Evolutionary conservation across 2,797 vertebrate species (phyloP), one percentile per base, ranked within the genome.

Genomic region (Taenioides sp.): DNA sequence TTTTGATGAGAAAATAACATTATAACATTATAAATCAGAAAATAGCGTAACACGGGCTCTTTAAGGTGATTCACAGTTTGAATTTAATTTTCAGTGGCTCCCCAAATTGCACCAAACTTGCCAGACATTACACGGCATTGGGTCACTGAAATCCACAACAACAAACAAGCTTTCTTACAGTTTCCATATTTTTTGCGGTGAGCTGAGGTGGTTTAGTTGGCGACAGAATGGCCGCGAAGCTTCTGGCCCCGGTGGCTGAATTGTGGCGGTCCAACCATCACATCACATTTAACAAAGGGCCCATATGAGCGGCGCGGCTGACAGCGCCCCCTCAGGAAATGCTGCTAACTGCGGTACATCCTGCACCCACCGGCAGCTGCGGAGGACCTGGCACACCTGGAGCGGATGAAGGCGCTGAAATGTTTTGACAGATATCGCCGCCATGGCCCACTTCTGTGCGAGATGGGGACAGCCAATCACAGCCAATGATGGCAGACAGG

Each of bases 241-340:
- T 74, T 73, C 73, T 73, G 72, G 71, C 77, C 73, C 50, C 68
- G 6, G 73, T 75, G 66, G 49, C 49, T 2, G 60, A 72, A 71
- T 65, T 59, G 73, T 82, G 79, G 77, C 74, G 74, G 75, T 74
- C 64, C 52, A 74, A 75, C 74, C 75, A 59, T 91, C 84, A 76
- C 77, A 81, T 80, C 68, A 69, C 77, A 86, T 86, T 86, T 80
- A 71, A 69, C 73, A 72, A 73, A 81, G 61, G 69, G 52, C 67
- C 65, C 72, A 49, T 61, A 67, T 40, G 71, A 75, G 54, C 75
- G 67, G 18, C 75, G 50, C 52, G 52, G 43, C 43, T 60, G 71
- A 74, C 80, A 71, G 70, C 54, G n/a, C 71, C 76, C 74, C 73
- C 73, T 37, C 22, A 73, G 80, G 74, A 77, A 63, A 72, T 76